These are phyloP conservation scores for Drosophila bocki DNA, from an alignment of 1,140 invertebrate genomes.

Conservation along the genomic window DNA sequence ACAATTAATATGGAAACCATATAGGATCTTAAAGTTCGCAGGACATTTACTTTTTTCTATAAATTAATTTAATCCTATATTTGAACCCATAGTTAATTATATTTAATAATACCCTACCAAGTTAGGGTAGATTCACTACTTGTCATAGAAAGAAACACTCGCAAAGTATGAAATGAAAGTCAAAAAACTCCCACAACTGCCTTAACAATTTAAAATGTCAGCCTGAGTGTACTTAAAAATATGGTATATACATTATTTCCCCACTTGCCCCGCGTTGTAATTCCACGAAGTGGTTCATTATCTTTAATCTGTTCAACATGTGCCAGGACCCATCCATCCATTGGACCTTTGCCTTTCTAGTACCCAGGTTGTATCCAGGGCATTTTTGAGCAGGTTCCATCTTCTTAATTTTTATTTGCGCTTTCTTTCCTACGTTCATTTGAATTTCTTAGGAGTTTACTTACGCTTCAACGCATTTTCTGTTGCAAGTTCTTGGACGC, in stretches of 20 bases:
- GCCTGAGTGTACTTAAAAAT: not conserved
- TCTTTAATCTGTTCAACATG: constrained; percentile 11
- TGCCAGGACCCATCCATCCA: constrained; percentile 3
- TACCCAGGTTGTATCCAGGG: constrained; percentile 9
- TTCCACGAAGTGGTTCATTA: constrained; percentile 9
- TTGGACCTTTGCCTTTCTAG: constrained; percentile 68
- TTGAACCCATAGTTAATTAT: too few species aligned
- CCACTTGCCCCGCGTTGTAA: not conserved
- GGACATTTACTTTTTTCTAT: too few species aligned
- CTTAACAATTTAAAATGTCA: not conserved
- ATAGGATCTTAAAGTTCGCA: not conserved
- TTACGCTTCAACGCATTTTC: constrained; percentile 76
- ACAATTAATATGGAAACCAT: not conserved
- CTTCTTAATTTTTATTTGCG: constrained; percentile 36
- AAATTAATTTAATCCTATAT: too few species aligned
- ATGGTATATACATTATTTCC: not conserved
- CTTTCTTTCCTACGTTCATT: constrained; percentile 68
- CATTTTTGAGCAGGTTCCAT: constrained; percentile 51
- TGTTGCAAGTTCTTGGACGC: constrained; percentile 79
- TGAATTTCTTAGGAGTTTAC: constrained; percentile 81
- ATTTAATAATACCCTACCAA: too few species aligned
- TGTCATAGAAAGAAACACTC: not conserved
- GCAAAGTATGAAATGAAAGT: not conserved
- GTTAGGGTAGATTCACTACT: too few species aligned
- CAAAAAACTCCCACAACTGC: not conserved